Evolutionary conservation across 2,113 vertebrate species (phyloP).

Genomic region (Laticauda colubrina): DNA sequence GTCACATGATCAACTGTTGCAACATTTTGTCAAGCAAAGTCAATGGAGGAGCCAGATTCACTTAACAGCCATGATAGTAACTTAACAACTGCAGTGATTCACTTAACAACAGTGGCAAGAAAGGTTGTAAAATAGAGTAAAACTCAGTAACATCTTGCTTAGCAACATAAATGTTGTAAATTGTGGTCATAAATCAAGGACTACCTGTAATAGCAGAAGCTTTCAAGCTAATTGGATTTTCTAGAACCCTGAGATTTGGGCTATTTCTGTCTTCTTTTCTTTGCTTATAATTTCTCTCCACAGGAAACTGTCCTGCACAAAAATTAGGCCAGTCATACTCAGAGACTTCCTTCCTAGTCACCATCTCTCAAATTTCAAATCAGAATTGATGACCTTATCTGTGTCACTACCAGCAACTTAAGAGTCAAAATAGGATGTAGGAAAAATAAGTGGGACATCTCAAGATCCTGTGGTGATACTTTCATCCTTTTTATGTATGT

Average conservation of each 20-base stretch:
- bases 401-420: not conserved
- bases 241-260: not conserved
- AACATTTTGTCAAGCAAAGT: not conserved
- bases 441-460: too few relatives aligned
- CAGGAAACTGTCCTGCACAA: not conserved
- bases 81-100: not conserved
- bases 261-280: not conserved
- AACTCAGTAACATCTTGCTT: not conserved
- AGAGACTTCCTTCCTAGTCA: not conserved
- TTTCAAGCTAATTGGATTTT: not conserved
- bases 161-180: not conserved
- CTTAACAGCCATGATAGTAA: not conserved
- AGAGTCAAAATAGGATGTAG: not conserved
- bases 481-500: too few relatives aligned
- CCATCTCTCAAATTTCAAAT: not conserved
- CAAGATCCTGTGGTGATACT: not conserved
- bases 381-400: not conserved
- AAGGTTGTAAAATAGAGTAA: not conserved
- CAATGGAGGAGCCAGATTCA: not conserved
- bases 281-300: not conserved
- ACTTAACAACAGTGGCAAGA: not conserved
- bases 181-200: not conserved
- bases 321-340: not conserved
- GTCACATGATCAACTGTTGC: not conserved
- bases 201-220: not conserved